phyloP scores from a whole-genome alignment of 2,888 invertebrate species.

The Drosophila cognata region DNA sequence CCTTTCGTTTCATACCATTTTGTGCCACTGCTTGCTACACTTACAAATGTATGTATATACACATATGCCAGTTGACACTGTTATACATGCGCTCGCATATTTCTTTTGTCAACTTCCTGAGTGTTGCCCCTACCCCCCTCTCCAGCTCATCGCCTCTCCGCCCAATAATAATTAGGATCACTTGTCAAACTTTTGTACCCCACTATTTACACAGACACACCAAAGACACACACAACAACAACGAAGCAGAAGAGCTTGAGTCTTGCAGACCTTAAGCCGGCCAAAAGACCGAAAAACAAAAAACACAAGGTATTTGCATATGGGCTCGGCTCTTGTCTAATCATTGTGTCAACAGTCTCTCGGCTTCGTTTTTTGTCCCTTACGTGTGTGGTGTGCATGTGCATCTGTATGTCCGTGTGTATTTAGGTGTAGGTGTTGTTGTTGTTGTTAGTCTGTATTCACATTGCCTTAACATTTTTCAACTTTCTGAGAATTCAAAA shows the following conservation, averaged over 20 bases:
- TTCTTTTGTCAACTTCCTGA: conserved; percentile 62
- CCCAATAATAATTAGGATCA: conserved; percentile 59
- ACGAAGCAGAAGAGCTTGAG: conserved; percentile 10
- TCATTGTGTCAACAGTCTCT: conserved; percentile 66
- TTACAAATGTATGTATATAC: neutral
- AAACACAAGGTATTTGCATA: conserved; percentile 61
- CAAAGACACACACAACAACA: neutral
- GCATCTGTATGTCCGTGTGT: conserved; percentile 30
- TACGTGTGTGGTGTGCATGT: neutral
- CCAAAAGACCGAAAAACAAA: conserved; percentile 32
- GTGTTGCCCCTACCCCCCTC: neutral
- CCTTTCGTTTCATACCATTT: conserved; percentile 57
- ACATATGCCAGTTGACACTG: conserved; percentile 52
- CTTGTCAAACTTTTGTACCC: conserved; percentile 46
- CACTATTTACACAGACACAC: conserved; percentile 29
- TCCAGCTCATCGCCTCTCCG: neutral
- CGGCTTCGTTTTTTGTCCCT: conserved; percentile 27
- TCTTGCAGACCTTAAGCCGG: conserved; percentile 33
- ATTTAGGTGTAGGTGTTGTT: conserved; percentile 64
- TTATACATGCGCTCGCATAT: conserved; percentile 43
- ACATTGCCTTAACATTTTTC: conserved; percentile 34
- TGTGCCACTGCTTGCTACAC: conserved; percentile 24
- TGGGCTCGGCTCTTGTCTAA: conserved; percentile 69
- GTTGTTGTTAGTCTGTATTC: conserved; percentile 20
- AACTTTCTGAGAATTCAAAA: conserved; percentile 57